These are phyloP conservation scores for Epistrophe eligans DNA, from an alignment of 2,888 invertebrate genomes.

Conservation along the genomic window DNA sequence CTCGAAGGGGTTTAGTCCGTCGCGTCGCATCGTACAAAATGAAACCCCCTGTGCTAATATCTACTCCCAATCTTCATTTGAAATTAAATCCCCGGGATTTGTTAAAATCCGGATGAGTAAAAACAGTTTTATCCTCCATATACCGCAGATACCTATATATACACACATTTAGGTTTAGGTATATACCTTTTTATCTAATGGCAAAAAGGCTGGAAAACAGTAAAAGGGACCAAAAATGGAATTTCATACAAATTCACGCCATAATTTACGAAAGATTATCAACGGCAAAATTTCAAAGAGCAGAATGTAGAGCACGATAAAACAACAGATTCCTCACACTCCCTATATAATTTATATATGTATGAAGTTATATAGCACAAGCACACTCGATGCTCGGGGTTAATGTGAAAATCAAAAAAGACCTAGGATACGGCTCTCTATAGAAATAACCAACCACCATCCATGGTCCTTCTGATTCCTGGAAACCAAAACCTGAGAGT, in stretches of 20 bases:
- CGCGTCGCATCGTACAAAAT: neutral
- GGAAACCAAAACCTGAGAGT: constrained; percentile 28
- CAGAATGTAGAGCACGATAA: constrained; percentile 57
- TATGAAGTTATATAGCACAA: neutral
- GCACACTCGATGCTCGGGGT: neutral
- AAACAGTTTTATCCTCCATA: constrained; percentile 32
- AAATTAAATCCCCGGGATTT: constrained; percentile 67
- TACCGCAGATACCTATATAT: constrained; percentile 8
- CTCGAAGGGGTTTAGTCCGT: constrained; percentile 44
- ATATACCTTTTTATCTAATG: constrained; percentile 2
- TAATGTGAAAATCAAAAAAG: constrained; percentile 60
- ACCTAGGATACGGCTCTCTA: neutral
- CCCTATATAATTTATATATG: neutral
- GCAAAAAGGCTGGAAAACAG: constrained; percentile 12
- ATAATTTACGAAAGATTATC: constrained; percentile 73
- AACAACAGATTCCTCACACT: constrained; percentile 46
- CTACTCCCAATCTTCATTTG: constrained; percentile 62
- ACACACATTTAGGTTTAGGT: neutral
- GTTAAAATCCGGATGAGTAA: constrained; percentile 43
- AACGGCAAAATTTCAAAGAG: constrained; percentile 58
- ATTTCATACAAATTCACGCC: constrained; percentile 60
- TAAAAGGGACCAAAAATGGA: constrained; percentile 50
- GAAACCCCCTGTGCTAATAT: constrained; percentile 38
- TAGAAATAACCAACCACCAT: constrained; percentile 29
- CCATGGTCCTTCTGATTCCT: constrained; percentile 22